These are phyloP conservation scores for Xestia xanthographa DNA, from an alignment of 2,888 invertebrate genomes.

Conservation along the genomic window DNA sequence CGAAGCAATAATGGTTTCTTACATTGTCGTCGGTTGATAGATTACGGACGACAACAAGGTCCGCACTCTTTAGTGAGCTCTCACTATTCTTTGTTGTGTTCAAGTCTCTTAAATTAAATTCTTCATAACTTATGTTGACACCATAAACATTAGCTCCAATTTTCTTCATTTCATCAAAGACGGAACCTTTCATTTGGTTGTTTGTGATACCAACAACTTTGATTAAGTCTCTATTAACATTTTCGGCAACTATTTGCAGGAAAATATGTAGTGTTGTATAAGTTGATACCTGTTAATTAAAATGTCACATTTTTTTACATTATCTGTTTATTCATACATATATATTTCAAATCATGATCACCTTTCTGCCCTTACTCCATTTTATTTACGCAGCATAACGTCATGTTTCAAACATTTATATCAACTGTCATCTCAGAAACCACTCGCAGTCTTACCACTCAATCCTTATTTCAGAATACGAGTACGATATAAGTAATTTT, in stretches of 20 bases:
- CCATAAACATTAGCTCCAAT: no score
- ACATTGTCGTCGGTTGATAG: constrained; percentile 55
- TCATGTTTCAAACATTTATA: neutral
- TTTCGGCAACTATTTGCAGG: constrained; percentile 71
- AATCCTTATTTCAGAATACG: neutral
- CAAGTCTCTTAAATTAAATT: constrained; percentile 27
- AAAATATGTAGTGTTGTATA: constrained; percentile 56
- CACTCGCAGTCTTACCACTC: neutral
- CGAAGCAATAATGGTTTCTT: no score
- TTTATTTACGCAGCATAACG: neutral
- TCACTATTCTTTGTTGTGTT: constrained; percentile 13
- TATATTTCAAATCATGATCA: neutral
- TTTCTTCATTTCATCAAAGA: constrained; percentile 44
- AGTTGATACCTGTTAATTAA: constrained; percentile 53
- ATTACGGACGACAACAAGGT: constrained; percentile 61
- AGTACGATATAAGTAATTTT: neutral
- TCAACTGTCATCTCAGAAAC: neutral
- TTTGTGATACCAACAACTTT: constrained; percentile 16
- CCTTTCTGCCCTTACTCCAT: neutral
- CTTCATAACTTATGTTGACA: constrained; percentile 3
- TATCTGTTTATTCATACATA: neutral
- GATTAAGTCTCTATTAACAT: constrained; percentile 59
- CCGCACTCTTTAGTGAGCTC: constrained; percentile 43
- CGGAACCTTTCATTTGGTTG: constrained; percentile 19
- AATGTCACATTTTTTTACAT: neutral